These are phyloP conservation scores for Chamaetylas fuelleborni DNA, from an alignment of 2,113 vertebrate species.

Conservation along the genomic window DNA sequence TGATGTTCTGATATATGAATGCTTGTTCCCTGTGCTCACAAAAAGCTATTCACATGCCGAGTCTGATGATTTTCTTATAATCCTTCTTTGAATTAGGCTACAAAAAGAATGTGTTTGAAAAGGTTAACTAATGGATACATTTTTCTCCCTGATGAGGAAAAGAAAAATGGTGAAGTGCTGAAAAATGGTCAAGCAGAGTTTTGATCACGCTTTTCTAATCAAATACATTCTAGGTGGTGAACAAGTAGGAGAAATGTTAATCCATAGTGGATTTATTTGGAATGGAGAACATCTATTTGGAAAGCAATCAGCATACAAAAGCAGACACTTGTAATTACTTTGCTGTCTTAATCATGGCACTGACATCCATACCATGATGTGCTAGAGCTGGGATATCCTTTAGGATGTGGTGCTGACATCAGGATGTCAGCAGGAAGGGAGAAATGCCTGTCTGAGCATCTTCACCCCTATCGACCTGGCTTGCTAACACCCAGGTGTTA, in stretches of 20 bases:
- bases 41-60: conserved; percentile 47
- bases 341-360: conserved; percentile 28
- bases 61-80: neutral
- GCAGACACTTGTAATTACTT: conserved; percentile 49
- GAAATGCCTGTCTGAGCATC: neutral
- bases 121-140: conserved; percentile 56
- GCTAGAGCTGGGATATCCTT: neutral
- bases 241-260: conserved; percentile 36
- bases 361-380: neutral
- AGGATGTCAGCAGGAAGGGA: neutral
- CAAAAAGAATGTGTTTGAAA: conserved; percentile 53
- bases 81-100: conserved; percentile 51
- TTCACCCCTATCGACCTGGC: neutral
- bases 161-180: conserved; percentile 45
- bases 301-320: conserved; percentile 46
- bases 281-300: conserved; percentile 34
- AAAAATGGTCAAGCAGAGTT: conserved; percentile 57
- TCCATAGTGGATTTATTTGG: conserved; percentile 43
- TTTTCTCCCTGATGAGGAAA: conserved; percentile 50
- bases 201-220: conserved; percentile 44
- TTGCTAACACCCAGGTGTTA: neutral
- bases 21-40: conserved; percentile 16
- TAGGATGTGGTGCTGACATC: neutral
- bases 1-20: conserved; percentile 55
- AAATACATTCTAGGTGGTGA: neutral